Evolutionary conservation across 1,140 invertebrate species (phyloP).

Genomic region (Drosophila subpulchrella): DNA sequence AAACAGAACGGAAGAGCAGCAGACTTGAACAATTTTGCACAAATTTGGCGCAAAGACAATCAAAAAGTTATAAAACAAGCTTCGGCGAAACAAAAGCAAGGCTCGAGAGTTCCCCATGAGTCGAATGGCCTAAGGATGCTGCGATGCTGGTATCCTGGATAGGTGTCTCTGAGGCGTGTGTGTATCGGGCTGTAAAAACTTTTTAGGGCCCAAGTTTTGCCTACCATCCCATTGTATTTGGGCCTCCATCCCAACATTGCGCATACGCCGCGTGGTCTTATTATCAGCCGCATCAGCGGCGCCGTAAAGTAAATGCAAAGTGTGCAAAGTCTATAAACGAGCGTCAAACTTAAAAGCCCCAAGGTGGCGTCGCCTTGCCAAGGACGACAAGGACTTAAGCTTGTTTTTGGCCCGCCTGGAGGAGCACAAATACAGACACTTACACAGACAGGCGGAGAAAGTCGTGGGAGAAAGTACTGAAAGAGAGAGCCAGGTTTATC

Average conservation of each 20-base stretch:
- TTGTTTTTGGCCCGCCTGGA: slow-evolving; percentile 30
- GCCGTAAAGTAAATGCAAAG: slow-evolving; percentile 81
- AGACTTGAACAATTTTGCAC: slow-evolving; percentile 68
- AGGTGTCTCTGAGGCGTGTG: slow-evolving; percentile 54
- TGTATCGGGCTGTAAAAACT: slow-evolving; percentile 78
- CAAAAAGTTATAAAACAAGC: slow-evolving; percentile 83
- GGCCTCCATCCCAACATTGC: slow-evolving; percentile 42
- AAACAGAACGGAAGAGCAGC: slow-evolving; percentile 14
- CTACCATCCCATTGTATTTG: slow-evolving; percentile 38
- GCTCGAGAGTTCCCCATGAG: slow-evolving; percentile 4
- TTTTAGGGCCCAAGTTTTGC: slow-evolving; percentile 52
- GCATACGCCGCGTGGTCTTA: slow-evolving; percentile 76
- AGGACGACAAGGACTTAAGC: slow-evolving; percentile 64
- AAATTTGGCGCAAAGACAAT: slow-evolving; percentile 82
- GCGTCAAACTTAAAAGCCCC: slow-evolving; percentile 81
- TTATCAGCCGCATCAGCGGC: slow-evolving; percentile 80
- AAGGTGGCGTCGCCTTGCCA: slow-evolving; percentile 69
- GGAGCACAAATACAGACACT: slow-evolving; percentile 10
- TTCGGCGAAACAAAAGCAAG: slow-evolving; percentile 64
- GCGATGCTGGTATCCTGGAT: slow-evolving; percentile 12
- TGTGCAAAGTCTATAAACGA: slow-evolving; percentile 83
- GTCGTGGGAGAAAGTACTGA: not conserved
- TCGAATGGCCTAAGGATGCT: slow-evolving; percentile 30
- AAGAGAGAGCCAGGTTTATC: slow-evolving; percentile 56
- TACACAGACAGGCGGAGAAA: not conserved